These are phyloP conservation scores for Corythoichthys intestinalis DNA, from an alignment of 2,113 vertebrate species.

Conservation along the genomic window DNA sequence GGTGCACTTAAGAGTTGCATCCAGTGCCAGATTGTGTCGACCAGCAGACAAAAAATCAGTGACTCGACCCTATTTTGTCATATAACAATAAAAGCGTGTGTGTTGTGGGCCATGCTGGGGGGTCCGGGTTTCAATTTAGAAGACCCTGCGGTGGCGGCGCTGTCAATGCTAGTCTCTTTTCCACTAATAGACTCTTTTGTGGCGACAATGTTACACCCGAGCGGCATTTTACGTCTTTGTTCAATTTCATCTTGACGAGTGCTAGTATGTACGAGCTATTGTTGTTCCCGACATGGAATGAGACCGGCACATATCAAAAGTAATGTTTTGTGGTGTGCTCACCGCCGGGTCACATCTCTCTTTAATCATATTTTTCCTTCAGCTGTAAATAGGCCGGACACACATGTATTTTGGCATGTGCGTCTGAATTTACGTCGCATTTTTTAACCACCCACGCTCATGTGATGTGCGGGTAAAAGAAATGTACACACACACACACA, in stretches of 20 bases:
- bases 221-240: conserved; percentile 7
- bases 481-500: conserved; percentile 24
- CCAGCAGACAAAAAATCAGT: neutral
- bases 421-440: conserved; percentile 52
- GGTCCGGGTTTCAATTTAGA: conserved; percentile 23
- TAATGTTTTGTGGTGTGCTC: conserved; percentile 36
- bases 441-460: conserved; percentile 60
- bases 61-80: conserved; percentile 24
- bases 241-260: conserved; percentile 3
- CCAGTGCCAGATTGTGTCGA: neutral
- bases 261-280: conserved; percentile 43
- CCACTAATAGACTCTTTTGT: neutral
- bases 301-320: conserved; percentile 43
- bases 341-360: conserved; percentile 51
- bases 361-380: conserved; percentile 71
- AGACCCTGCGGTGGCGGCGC: conserved; percentile 22
- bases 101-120: neutral
- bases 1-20: neutral
- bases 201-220: conserved; percentile 15
- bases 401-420: conserved; percentile 24
- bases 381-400: conserved; percentile 66
- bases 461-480: conserved; percentile 48
- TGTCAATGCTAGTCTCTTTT: conserved; percentile 12
- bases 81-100: conserved; percentile 19
- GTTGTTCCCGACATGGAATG: conserved; percentile 44